Conservation (phyloP, 1,140 invertebrate genomes). For the Bradysia coprophila region DNA sequence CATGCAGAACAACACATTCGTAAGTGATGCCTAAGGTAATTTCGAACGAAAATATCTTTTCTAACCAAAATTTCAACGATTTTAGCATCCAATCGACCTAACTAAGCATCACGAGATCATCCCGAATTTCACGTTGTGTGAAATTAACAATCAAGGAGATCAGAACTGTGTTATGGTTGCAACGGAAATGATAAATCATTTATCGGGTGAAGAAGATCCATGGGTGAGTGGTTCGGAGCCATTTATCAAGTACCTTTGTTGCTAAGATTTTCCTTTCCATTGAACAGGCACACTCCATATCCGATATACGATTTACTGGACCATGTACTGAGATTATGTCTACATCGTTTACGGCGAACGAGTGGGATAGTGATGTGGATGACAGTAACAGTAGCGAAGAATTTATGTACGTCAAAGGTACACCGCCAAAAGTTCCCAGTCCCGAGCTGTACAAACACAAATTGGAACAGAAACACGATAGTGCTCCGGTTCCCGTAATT, state of each 20-base stretch:
- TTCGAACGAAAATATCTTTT: neutral
- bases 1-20: too few species aligned
- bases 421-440: neutral
- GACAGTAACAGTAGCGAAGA: conserved; percentile 5
- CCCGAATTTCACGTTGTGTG: too few species aligned
- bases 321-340: neutral
- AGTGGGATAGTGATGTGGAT: conserved; percentile 5
- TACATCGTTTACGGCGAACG: conserved; percentile 2
- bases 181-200: neutral
- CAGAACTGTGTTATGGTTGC: neutral
- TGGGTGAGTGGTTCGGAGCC: conserved; percentile 1
- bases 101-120: neutral
- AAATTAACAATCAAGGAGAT: too few species aligned
- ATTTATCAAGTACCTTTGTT: neutral
- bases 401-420: conserved; percentile 5
- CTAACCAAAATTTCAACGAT: neutral
- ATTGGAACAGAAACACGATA: neutral
- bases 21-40: too few species aligned
- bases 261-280: neutral
- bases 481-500: neutral
- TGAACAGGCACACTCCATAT: neutral
- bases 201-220: conserved; percentile 5
- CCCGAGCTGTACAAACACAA: neutral
- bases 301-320: conserved; percentile 1
- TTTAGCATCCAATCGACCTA: neutral